Base-by-base conservation (phyloP, 2,113 vertebrate species). In the Dendropsophus ebraccatus region DNA sequence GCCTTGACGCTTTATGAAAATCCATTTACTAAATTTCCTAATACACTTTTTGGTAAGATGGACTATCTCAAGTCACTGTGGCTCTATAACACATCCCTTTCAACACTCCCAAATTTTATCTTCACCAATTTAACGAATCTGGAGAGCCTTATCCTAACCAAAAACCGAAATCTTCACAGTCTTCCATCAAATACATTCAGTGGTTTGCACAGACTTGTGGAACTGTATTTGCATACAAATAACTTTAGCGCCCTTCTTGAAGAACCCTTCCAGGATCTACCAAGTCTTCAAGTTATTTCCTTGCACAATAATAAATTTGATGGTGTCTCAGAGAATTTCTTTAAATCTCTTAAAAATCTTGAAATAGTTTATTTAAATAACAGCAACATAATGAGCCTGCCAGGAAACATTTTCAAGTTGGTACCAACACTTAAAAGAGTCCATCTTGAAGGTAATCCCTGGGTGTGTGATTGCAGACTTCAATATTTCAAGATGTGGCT, bases 121-220 rank as follows among this genome's bases (percentile, higher is more conserved):
- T 97, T 98, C 58, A 90, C 91, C 7, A 97, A 97, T 91, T 93
- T 97, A 94, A 96, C 96, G 72, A 89, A 93, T 83, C 91, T 97
- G 76, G 83, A 72, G 75, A 17, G 4, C 0, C 92, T 99, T 5
- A 91, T 94, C 73, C 84, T 97, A 30, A 93, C 93, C 50, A 88
- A 89, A 16, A 97, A 96, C 84, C 69, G 82, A 2, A 88, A 90
- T 2, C 93, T 99, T 37, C 89, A 83, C 0, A 90, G 90, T 54
- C 91, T 97, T 69, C 96, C 97, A 4, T 88, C 84, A 35, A 91
- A 93, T 5, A 89, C 92, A 0, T 96, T 97, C 88, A 92, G 89
- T 82, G 95, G 95, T 37, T 93, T 97, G 49, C 90, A 85, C 1
- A 90, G 93, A 8, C 95, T 97, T 5, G 28, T 37, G 13, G 90